Base-by-base conservation (phyloP, 2,797 vertebrate species). In the Tapera naevia region DNA sequence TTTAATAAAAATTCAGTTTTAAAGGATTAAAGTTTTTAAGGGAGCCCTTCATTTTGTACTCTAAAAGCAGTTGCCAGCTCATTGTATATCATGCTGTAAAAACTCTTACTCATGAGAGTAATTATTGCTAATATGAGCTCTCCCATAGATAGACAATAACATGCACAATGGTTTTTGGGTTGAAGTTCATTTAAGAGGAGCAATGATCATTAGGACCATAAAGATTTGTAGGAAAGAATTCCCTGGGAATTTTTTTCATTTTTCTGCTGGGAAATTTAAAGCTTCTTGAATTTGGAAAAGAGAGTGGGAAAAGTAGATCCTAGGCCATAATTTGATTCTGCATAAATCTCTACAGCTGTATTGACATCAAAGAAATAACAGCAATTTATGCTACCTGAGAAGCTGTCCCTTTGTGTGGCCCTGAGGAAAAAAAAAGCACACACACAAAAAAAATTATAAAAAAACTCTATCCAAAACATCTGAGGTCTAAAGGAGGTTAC, bases 1-100 rank as follows among this genome's bases (percentile, higher is more conserved):
- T 58, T 86, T 84, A 39, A 65, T 91, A 90, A 89, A 67, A 80
- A 93, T 56, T 65, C 84, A 91, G 84, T 96, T 97, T 88, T 90
- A 75, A 96, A 95, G 88, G 64, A 91, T 91, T 96, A 93, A 94
- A 96, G 32, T 96, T 97, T 96, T 51, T 90, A 93, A 79, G 54
- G 11, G 35, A 88, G 64, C 56, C 85, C 33, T 84, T 80, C 86
- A 35, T 67, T 92, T 71, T 50, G 46, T 74, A 60, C 91, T 89
- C 58, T 79, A 67, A 86, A 92, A 86, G 75, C 72, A 48, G 58
- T 54, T 6, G 8, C 43, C 46, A 81, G 58, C 64, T 92, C 45
- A 10, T 70, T 84, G 94, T 54, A 76, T 45, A 88, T 70, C 73
- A 76, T 61, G 75, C 37, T 46, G 48, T 91, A 92, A 92, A 93